These are phyloP conservation scores for Euborellia annulipes DNA, from an alignment of 1,140 invertebrate species.

Conservation along the genomic window DNA sequence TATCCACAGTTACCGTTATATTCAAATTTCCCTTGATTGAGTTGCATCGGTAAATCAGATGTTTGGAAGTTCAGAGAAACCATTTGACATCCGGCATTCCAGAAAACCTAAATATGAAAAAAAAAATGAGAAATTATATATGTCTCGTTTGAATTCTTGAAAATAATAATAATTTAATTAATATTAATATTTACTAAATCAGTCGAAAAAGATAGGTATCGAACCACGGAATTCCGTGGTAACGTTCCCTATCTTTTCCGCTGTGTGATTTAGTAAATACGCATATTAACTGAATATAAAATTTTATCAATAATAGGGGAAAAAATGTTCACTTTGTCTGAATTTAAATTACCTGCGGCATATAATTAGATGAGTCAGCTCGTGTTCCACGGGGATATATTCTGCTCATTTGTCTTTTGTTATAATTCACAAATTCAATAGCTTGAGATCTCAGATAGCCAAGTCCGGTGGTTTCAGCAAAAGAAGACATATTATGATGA, in stretches of 20 bases:
- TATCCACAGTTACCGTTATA: slow-evolving; percentile 95
- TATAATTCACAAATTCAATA: slow-evolving; percentile 99
- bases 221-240: no score
- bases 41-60: slow-evolving; percentile 95
- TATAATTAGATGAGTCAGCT: slow-evolving; percentile 98
- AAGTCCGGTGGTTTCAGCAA: slow-evolving; percentile 90
- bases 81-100: slow-evolving; percentile 92
- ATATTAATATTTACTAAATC: no score
- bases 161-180: no score
- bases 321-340: no score
- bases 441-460: slow-evolving; percentile 89
- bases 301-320: no score
- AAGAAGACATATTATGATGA: slow-evolving; percentile 97
- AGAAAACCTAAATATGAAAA: slow-evolving; percentile 49
- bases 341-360: slow-evolving; percentile 70
- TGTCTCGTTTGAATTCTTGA: no score
- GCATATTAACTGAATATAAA: no score
- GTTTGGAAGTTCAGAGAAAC: slow-evolving; percentile 99
- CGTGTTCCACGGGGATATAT: slow-evolving; percentile 98
- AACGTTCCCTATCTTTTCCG: no score
- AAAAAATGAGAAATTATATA: no score
- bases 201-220: no score
- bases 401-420: slow-evolving; percentile 96
- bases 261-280: no score
- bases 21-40: slow-evolving; percentile 99